phyloP scores from a whole-genome alignment of 2,113 vertebrate genomes.

The Scopus umbretta region DNA sequence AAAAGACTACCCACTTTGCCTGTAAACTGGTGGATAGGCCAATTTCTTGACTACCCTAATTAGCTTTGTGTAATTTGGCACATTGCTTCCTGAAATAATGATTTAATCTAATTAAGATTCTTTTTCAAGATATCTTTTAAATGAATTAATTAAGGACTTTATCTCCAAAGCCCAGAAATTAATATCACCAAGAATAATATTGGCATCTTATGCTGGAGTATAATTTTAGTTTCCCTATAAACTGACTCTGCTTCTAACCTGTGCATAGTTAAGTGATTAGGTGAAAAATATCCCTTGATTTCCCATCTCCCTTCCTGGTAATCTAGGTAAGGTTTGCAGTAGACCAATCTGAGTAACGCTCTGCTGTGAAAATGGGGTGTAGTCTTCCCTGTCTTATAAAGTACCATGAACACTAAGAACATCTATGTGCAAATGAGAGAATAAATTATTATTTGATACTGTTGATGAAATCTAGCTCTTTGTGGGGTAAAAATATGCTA shows the following conservation, averaged over 20 bases:
- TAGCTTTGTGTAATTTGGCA: conserved; percentile 24
- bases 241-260: neutral
- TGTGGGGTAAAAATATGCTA: neutral
- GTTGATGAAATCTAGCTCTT: neutral
- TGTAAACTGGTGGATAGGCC: neutral
- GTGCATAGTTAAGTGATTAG: neutral
- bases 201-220: neutral
- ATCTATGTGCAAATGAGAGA: neutral
- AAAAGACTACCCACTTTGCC: neutral
- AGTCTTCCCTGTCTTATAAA: neutral
- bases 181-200: neutral
- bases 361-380: neutral
- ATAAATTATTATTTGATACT: neutral
- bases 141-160: conserved; percentile 42
- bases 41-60: conserved; percentile 12
- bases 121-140: conserved; percentile 4
- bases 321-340: neutral
- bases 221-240: neutral
- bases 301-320: neutral
- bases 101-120: conserved; percentile 55
- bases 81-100: conserved; percentile 26
- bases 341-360: neutral
- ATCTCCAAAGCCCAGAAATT: conserved; percentile 30
- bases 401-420: neutral
- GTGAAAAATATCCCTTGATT: neutral